These are phyloP conservation scores for Uromys caudimaculatus DNA, from an alignment of 2,797 vertebrate species.

Conservation along the genomic window DNA sequence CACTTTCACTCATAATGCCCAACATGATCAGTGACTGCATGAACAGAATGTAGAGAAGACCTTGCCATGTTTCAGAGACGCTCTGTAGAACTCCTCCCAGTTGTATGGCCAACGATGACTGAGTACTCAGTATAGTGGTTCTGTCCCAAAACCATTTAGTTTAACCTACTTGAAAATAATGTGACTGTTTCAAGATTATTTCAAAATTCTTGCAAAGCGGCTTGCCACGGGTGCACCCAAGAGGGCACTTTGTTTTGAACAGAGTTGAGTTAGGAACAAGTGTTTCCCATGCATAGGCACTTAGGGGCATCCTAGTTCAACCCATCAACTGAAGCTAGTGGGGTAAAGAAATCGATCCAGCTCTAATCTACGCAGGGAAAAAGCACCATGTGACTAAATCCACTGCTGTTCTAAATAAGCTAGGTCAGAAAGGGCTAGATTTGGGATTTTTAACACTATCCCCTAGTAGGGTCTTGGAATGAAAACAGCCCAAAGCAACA, in stretches of 20 bases:
- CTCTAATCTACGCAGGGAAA: not conserved
- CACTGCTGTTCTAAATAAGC: not conserved
- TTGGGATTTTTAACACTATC: not conserved
- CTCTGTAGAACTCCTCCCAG: not conserved
- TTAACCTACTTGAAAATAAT: not conserved
- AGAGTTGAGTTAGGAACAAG: slow-evolving; percentile 35
- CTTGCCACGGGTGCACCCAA: not conserved
- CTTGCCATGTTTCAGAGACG: not conserved
- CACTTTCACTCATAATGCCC: not conserved
- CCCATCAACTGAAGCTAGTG: not conserved
- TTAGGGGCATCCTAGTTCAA: not conserved
- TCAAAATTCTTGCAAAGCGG: slow-evolving; percentile 20
- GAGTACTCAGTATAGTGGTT: not conserved
- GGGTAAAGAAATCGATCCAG: not conserved
- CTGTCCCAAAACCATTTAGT: not conserved
- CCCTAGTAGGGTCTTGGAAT: not conserved
- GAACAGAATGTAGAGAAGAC: not conserved
- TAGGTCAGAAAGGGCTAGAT: not conserved
- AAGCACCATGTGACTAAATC: not conserved
- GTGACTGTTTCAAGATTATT: slow-evolving; percentile 37
- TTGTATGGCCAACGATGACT: not conserved
- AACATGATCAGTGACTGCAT: not conserved
- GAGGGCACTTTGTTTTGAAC: not conserved
- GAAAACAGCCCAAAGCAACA: not conserved
- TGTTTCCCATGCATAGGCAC: not conserved